Evolutionary conservation across 1,140 invertebrate species (phyloP), one percentile per base, ranked within the genome.

Genomic region (Nephotettix cincticeps): DNA sequence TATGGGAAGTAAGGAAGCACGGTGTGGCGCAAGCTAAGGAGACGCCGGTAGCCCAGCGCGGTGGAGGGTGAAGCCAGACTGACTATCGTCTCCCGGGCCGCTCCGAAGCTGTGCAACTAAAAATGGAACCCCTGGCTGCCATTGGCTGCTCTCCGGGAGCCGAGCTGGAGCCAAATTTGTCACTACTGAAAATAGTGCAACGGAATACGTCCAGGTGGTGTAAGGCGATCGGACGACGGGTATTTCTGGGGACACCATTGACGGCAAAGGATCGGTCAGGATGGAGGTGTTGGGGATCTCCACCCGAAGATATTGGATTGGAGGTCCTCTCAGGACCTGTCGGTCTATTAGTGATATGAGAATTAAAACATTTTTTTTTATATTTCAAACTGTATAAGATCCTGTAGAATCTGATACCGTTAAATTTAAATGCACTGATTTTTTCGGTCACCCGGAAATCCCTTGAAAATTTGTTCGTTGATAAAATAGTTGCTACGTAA

Each of bases 1-100:
- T 51, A 51, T 51, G 47, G 47, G 47, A 51, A 51, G 47, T 51
- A 51, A 51, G 47, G 47, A 51, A 51, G 47, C 47, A 51, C 47
- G 47, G 47, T 51, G 47, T 51, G 47, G 47, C 47, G 47, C 47
- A 51, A 51, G 47, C 14, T 21, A 51, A 6, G n/a, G 14, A 51
- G 47, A n/a, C 47, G 47, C 14, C n/a, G 47, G 19, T 11, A n/a
- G n/a, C 47, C 14, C 47, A 11, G 14, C 6, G n/a, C 47, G 47
- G n/a, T n/a, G 47, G 21, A 17, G 47, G 47, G 47, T 17, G 21
- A 3, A n/a, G 47, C 6, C 3, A 4, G 47, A 51, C 47, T 51
- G 47, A 51, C 14, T 6, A 40, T 19, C 47, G 14, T 4, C 47
- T 51, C 47, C 47, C 47, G 47, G 47, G 47, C 3, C n/a, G 47